Evolutionary conservation across 2,113 vertebrate species (phyloP), one percentile per base, ranked within the genome.

Genomic region (Gymnocephalus cernua): DNA sequence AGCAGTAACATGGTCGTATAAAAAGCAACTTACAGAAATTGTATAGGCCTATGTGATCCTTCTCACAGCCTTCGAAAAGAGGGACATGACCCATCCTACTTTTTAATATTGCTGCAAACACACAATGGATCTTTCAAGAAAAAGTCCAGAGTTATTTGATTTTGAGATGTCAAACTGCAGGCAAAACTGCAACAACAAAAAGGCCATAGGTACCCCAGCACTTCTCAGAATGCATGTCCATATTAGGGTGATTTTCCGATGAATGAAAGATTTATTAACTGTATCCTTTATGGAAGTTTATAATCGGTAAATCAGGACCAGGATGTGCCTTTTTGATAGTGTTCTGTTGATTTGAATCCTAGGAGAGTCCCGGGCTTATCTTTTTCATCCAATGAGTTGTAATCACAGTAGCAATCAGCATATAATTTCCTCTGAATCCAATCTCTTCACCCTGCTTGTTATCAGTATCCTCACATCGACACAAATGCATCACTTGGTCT

Each of bases 331-430:
- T 58, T 58, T 68, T 58, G 19, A 62, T 7, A 12, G 16, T 13
- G 0, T 69, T 44, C 18, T 56, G 27, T 51, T 73, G 8, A 45
- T 48, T 79, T 9, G n/a, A 53, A 48, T 61, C 25, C 29, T 14
- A 0, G 6, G 18, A 48, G 18, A 48, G 45, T 32, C n/a, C 68
- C 59, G 19, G 29, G 14, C 66, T 64, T 56, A 64, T 76, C 56
- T 74, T 88, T 38, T 84, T 64, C 64, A 57, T 58, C 21, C 59
- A 72, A 29, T 70, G 75, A 84, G 64, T 54, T 79, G 64, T 73
- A 74, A 89, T 90, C 68, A 80, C 50, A 29, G 56, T 18, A 51
- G 63, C 81, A 82, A 87, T 79, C 50, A 80, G n/a, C 53, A 70
- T 63, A 50, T 78, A 8, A 69, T 79, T 64, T 82, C 32, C 15